Conservation (phyloP, 1,140 invertebrate genomes). For the Antheraea mylitta region DNA sequence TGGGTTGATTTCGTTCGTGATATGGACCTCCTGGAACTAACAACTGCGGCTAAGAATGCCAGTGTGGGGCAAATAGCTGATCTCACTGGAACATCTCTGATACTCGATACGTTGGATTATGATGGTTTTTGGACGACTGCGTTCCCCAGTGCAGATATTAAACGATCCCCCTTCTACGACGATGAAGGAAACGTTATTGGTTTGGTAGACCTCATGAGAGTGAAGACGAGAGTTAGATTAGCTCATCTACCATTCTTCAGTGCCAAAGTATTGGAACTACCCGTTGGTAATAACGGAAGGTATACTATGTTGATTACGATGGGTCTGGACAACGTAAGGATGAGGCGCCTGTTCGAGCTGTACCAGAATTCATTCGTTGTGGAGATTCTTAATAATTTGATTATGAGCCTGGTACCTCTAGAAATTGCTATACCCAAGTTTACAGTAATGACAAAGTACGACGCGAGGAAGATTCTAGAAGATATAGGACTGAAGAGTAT, state of each 20-base stretch:
- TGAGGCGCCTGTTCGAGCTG: neutral
- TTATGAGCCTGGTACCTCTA: neutral
- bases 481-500: constrained; percentile 18
- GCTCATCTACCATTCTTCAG: constrained; percentile 9
- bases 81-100: constrained; percentile 13
- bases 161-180: constrained; percentile 10
- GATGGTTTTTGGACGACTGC: constrained; percentile 16
- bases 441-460: neutral
- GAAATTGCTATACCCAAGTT: constrained; percentile 13
- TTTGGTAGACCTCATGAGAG: constrained; percentile 13
- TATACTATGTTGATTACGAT: constrained; percentile 16
- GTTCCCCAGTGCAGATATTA: constrained; percentile 4
- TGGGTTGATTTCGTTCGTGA: constrained; percentile 14
- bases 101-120: constrained; percentile 14
- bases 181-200: constrained; percentile 8
- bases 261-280: constrained; percentile 18
- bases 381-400: neutral
- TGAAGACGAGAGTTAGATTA: constrained; percentile 6
- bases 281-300: constrained; percentile 9
- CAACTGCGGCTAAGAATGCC: neutral
- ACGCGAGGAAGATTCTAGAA: constrained; percentile 13
- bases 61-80: neutral
- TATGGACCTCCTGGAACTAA: constrained; percentile 12
- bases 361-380: neutral
- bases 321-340: neutral